Evolutionary conservation across 2,113 vertebrate species (phyloP), one percentile per base, ranked within the genome.

Genomic region (Canis aureus): DNA sequence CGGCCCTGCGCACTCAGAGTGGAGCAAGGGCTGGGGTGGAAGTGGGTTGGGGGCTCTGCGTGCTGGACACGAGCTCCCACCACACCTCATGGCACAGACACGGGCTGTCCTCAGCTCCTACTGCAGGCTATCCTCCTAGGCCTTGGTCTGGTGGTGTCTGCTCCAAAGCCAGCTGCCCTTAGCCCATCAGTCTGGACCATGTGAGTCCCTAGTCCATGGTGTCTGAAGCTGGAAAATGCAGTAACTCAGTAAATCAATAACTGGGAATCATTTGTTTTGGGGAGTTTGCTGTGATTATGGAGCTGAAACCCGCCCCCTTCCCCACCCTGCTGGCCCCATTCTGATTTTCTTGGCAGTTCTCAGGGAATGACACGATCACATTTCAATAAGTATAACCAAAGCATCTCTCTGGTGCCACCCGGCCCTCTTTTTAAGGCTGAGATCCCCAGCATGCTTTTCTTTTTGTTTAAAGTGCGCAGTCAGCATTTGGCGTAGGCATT

Each of bases 291-390:
- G 19, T 3, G 5, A 32, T 27, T 71, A 55, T 67, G 15, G 53
- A 57, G 23, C 67, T 27, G 38, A 38, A 49, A 29, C 78, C 35
- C 3, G 0, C 8, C 32, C 57, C 78, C 1, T 0, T 2, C 66
- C 53, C 66, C 49, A 19, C 8, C 55, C 55, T 0, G 0, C 25
- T 8, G 12, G 25, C 73, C 74, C 53, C 25, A 7, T 66, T 76
- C 51, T 64, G 78, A 67, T 67, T 91, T 32, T 87, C 89, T 80
- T 96, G 83, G 86, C 73, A 62, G 19, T 73, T 93, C 11, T 86
- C 86, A n/a, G 19, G 32, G 32, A 89, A 89, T 80, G 62, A 29
- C 60, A 13, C 0, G 32, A 32, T 78, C 29, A 15, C 79, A 27
- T 83, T 71, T 95, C 1, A 3, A 23, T 88, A 23, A 67, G 2